phyloP scores from a whole-genome alignment of 2,888 invertebrate genomes.

The Thera britannica region DNA sequence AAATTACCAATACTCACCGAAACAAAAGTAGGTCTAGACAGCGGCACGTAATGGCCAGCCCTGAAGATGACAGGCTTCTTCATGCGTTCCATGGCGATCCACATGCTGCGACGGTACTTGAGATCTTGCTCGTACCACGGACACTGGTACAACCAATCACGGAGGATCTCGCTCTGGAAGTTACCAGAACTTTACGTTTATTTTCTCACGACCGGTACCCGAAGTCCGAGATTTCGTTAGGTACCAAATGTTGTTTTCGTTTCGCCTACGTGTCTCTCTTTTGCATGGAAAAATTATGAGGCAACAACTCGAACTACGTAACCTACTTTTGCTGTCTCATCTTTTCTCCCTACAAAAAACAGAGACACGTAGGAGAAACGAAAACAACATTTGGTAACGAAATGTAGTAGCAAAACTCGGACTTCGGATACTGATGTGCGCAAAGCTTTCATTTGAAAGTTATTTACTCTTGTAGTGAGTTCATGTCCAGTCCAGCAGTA shows the following conservation, averaged over 20 bases:
- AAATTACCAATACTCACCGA: conserved; percentile 57
- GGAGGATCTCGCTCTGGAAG: conserved; percentile 74
- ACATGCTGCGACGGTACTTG: conserved; percentile 67
- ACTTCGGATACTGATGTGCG: too few relatives aligned
- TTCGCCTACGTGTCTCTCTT: too few relatives aligned
- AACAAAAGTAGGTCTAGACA: conserved; percentile 81
- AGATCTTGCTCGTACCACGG: conserved; percentile 82
- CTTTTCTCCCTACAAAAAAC: too few relatives aligned
- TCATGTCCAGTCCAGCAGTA: conserved; percentile 84
- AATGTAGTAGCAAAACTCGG: too few relatives aligned
- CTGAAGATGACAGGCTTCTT: conserved; percentile 77
- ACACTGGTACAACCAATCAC: conserved; percentile 78
- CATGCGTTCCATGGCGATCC: conserved; percentile 80
- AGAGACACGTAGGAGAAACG: too few relatives aligned
- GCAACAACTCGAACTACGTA: too few relatives aligned
- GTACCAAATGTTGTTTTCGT: too few relatives aligned
- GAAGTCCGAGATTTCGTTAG: too few relatives aligned
- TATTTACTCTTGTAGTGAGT: conserved; percentile 68
- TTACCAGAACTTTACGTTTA: background rate
- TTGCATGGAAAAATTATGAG: too few relatives aligned
- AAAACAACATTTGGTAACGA: too few relatives aligned
- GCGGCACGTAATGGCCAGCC: conserved; percentile 81
- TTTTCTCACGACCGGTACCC: too few relatives aligned
- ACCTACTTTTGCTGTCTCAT: too few relatives aligned
- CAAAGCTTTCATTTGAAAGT: background rate